A percentile compares a stretch with the other conserved stretches of the same genome.
Evolutionary conservation across 2,888 invertebrate species (phyloP).

Genomic region (Boloria selene): DNA sequence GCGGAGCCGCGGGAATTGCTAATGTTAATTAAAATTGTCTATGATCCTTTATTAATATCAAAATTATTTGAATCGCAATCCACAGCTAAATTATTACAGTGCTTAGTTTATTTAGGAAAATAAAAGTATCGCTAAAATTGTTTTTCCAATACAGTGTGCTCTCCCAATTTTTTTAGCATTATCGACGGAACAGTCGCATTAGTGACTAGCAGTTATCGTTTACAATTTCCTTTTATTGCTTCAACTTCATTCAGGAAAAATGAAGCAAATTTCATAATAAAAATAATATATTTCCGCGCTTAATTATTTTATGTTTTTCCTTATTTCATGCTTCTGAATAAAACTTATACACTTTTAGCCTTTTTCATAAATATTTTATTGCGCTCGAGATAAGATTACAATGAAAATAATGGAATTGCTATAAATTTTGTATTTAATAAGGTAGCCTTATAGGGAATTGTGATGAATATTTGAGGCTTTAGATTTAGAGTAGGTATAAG

Average conservation of each 20-base stretch:
- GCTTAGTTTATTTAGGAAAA: conserved; percentile 2
- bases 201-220: conserved; percentile 25
- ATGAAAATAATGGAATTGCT: too few relatives aligned
- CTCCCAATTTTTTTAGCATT: conserved; percentile 19
- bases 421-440: too few relatives aligned
- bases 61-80: too few relatives aligned
- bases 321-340: not conserved
- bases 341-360: not conserved
- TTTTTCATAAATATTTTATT: not conserved
- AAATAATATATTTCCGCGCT: conserved; percentile 6
- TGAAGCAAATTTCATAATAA: conserved; percentile 9
- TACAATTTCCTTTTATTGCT: conserved; percentile 24
- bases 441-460: too few relatives aligned
- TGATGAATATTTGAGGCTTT: too few relatives aligned
- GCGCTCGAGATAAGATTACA: too few relatives aligned
- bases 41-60: too few relatives aligned
- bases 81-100: not conserved
- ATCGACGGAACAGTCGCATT: conserved; percentile 7
- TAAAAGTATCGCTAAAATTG: conserved; percentile 1
- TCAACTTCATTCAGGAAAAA: conserved; percentile 18
- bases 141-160: conserved; percentile 8
- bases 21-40: too few relatives aligned
- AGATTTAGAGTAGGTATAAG: too few relatives aligned
- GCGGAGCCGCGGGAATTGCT: too few relatives aligned
- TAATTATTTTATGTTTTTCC: conserved; percentile 1